A percentile compares a stretch with the other conserved stretches of the same genome.
phyloP scores from a whole-genome alignment of 2,888 invertebrate genomes.

The Trichogramma dendrolimi region DNA sequence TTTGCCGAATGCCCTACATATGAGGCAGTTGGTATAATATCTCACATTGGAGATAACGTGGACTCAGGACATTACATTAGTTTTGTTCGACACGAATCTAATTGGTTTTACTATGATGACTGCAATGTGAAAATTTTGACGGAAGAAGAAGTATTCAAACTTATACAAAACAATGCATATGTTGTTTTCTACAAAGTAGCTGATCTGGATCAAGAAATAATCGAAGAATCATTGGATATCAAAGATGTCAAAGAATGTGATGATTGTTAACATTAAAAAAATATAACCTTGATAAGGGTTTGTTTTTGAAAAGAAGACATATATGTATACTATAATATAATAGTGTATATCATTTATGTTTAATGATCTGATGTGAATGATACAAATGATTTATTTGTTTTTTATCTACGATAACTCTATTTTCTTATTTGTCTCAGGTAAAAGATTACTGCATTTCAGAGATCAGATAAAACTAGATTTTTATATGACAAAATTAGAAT shows the following conservation, averaged over 20 bases:
- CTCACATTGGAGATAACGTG: conserved; percentile 43
- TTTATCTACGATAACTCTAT: not conserved
- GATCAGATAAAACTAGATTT: too few relatives aligned
- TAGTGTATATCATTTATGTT: not conserved
- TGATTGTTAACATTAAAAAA: not conserved
- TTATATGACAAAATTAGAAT: too few relatives aligned
- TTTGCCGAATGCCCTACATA: conserved; percentile 29
- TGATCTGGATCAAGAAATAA: conserved; percentile 24
- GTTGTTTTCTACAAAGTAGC: conserved; percentile 41
- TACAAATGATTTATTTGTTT: not conserved
- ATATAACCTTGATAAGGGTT: not conserved
- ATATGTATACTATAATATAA: not conserved
- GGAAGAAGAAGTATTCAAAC: conserved; percentile 38
- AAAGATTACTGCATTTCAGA: too few relatives aligned
- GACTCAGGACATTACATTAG: conserved; percentile 46
- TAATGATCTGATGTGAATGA: not conserved
- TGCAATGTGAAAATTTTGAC: conserved; percentile 39
- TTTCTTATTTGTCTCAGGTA: too few relatives aligned
- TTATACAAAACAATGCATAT: conserved; percentile 41
- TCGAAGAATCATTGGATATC: not conserved
- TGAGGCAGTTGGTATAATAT: conserved; percentile 41
- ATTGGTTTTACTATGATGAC: conserved; percentile 44
- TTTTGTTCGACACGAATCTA: conserved; percentile 40
- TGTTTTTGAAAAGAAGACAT: not conserved
- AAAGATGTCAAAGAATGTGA: not conserved